Evolutionary conservation across 37 sponge, comb jelly and placozoan genomes (phyloP).

Genomic region (Spongilla lacustris): DNA sequence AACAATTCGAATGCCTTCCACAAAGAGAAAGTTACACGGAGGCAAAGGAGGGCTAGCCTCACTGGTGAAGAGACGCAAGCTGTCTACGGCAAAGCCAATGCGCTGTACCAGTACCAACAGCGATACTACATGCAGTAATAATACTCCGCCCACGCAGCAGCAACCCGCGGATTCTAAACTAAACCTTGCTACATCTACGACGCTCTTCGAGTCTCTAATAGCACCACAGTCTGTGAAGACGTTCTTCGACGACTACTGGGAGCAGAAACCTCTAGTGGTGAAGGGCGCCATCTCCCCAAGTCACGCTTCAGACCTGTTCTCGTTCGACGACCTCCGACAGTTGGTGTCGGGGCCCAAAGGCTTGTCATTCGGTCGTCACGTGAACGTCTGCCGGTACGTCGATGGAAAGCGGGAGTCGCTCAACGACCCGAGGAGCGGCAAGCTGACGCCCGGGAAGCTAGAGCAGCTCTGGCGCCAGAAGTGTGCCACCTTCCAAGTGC

Average conservation of each 20-base stretch:
- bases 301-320: not conserved
- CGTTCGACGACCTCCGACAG: not conserved
- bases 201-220: not conserved
- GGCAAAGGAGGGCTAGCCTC: not conserved
- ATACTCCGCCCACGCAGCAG: not conserved
- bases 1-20: not conserved
- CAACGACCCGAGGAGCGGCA: not conserved
- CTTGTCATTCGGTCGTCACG: not conserved
- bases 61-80: not conserved
- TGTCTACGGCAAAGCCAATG: not conserved
- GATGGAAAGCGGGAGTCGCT: not conserved
- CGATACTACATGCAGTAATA: no score
- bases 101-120: not conserved
- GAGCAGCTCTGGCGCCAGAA: not conserved
- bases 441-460: not conserved
- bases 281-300: not conserved
- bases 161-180: not conserved
- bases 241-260: constrained; percentile 13
- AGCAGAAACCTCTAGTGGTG: not conserved
- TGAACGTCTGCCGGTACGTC: constrained; percentile 17
- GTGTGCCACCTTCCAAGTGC: constrained; percentile 3
- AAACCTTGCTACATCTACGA: not conserved
- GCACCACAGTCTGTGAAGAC: not conserved
- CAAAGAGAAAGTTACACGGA: not conserved
- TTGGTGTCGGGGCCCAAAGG: not conserved